phyloP scores from a whole-genome alignment of 2,113 vertebrate genomes.

The Seriola quinqueradiata region DNA sequence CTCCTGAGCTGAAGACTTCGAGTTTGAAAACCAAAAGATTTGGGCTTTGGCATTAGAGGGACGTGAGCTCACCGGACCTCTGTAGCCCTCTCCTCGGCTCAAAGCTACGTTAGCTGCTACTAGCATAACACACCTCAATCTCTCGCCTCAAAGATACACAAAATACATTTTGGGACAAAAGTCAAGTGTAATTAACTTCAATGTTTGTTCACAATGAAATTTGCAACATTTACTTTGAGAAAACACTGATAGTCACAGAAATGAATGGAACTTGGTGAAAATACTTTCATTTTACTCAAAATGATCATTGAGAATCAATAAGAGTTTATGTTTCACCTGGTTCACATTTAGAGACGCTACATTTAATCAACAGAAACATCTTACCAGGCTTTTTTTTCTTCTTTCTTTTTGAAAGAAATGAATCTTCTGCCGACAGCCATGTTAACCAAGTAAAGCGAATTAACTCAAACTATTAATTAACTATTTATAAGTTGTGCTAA shows the following conservation, averaged over 20 bases:
- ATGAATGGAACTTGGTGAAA: background rate
- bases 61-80: no score
- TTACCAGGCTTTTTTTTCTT: background rate
- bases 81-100: background rate
- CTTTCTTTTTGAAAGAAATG: constrained; percentile 3
- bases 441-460: constrained; percentile 14
- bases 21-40: background rate
- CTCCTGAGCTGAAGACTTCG: background rate
- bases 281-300: background rate
- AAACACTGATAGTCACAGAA: background rate
- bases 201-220: background rate
- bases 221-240: background rate
- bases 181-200: background rate
- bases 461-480: constrained; percentile 44
- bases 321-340: background rate
- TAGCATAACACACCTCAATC: background rate
- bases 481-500: constrained; percentile 60
- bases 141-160: background rate
- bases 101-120: background rate
- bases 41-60: background rate
- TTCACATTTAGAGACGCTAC: background rate
- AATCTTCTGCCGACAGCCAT: background rate
- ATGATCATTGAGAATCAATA: background rate
- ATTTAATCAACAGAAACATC: background rate
- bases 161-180: background rate